Percentiles rank a stretch among this genome's conserved stretches.
These are phyloP conservation scores for Takifugu bimaculatus DNA, from an alignment of 2,113 vertebrate genomes.

Conservation along the genomic window DNA sequence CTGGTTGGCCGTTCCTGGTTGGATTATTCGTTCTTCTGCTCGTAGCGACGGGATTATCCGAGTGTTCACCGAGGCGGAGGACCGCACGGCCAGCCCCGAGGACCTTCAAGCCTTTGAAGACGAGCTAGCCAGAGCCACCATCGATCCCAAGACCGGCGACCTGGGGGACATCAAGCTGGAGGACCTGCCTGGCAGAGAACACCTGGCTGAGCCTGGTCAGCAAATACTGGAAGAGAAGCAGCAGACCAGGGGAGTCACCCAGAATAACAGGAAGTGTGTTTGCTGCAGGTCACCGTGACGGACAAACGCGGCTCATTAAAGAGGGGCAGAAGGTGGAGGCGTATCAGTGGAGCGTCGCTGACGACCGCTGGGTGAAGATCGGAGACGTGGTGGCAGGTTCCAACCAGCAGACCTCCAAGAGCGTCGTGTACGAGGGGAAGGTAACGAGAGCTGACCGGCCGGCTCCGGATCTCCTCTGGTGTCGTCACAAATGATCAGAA, in stretches of 20 bases:
- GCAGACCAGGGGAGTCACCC: too few relatives aligned
- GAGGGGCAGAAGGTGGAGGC: conserved; percentile 73
- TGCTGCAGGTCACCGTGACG: conserved; percentile 70
- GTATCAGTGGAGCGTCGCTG: conserved; percentile 74
- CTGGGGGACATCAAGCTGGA: conserved; percentile 89
- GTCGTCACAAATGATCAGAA: too few relatives aligned
- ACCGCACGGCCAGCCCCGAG: conserved; percentile 82
- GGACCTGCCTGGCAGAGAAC: conserved; percentile 91
- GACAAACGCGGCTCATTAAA: conserved; percentile 75
- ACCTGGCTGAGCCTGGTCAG: conserved; percentile 87
- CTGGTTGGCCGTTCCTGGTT: background rate
- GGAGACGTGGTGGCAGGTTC: conserved; percentile 97
- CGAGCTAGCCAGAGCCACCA: conserved; percentile 89
- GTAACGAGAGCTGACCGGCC: conserved; percentile 59
- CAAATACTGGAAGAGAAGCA: background rate
- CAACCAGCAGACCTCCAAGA: conserved; percentile 89
- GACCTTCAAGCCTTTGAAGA: conserved; percentile 93
- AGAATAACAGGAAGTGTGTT: too few relatives aligned
- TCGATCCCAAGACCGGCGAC: conserved; percentile 92
- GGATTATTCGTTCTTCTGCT: background rate
- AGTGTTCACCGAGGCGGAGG: conserved; percentile 87
- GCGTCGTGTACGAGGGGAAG: conserved; percentile 92
- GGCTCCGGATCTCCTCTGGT: too few relatives aligned
- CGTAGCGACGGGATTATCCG: conserved; percentile 91
- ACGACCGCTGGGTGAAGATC: conserved; percentile 91